These are phyloP conservation scores for Tragelaphus eurycerus DNA, from an alignment of 2,797 vertebrate species.

Conservation along the genomic window DNA sequence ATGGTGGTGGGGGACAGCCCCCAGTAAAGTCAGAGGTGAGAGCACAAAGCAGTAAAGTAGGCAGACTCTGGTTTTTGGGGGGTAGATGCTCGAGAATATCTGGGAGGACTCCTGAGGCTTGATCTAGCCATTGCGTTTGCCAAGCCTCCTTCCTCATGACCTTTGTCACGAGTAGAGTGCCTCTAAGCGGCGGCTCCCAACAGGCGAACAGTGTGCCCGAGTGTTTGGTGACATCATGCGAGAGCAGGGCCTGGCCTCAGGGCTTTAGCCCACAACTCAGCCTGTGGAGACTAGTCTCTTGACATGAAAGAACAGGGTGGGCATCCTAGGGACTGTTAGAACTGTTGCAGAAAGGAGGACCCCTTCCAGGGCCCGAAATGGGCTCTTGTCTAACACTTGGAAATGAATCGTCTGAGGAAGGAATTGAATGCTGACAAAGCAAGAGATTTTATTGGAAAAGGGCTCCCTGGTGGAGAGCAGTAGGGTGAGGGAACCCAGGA, in stretches of 20 bases:
- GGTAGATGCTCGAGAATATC: no score
- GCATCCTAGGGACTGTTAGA: background rate
- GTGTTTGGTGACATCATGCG: background rate
- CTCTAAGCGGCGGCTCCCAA: no score
- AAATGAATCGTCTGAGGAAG: background rate
- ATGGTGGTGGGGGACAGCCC: no score
- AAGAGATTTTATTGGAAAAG: background rate
- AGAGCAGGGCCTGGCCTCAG: background rate
- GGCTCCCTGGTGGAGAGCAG: fast-evolving
- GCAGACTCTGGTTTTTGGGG: no score
- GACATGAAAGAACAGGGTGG: background rate
- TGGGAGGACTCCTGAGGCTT: no score
- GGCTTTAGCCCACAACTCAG: background rate
- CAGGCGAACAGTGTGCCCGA: background rate
- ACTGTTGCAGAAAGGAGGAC: background rate
- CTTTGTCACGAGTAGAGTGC: no score
- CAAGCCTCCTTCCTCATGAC: no score
- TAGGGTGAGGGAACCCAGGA: background rate
- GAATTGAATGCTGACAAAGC: background rate
- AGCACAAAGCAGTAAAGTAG: no score
- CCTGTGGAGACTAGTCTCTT: background rate
- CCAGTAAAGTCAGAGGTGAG: no score
- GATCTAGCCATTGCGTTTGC: no score
- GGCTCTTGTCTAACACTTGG: background rate
- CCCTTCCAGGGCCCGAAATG: background rate